Base-by-base conservation (phyloP, 2,113 vertebrate species). In the Aix galericulata region DNA sequence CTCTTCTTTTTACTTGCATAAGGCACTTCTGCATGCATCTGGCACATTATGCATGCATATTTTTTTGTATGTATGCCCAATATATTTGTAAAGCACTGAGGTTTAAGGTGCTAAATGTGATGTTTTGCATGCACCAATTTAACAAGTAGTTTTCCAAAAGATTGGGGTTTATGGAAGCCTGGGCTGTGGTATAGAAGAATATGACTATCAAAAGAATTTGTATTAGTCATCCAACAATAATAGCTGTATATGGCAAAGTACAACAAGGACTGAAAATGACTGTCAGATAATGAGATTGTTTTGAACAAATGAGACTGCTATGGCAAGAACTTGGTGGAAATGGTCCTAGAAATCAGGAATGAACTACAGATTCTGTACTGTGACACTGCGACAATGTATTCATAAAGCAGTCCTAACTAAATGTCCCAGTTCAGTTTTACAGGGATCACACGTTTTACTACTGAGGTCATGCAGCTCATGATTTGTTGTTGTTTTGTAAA, bases 11-110 rank as follows among this genome's bases (percentile, higher is more conserved):
- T 84, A 55, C 36, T 91, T 77, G 76, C 66, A 15, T 1, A 2
- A 84, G 80, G 64, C 93, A 92, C 77, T 82, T 72, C 34, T 92
- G 82, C 80, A 84, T 95, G 94, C 56, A 78, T 90, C 80, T 88
- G 64, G 31, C 85, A 76, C 69, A 9, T 78, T 68, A 22, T 89
- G 96, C 80, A 81, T 68, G 72, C n/a, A 6, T 64, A 13, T 88
- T 22, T 60, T 76, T 46, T 53, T 93, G 52, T 75, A 17, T 56
- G 79, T 44, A 23, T 91, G 63, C 71, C 62, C 32, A 50, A 4
- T 59, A 3, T 53, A n/a, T 42, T 73, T 78, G 42, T 44, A 72
- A 63, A 77, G 77, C 77, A 92, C 40, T 2, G 23, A 34, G 48
- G 27, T 75, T 77, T 26, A 40, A 74, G 66, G 38, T 77, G 60